Percentiles rank a stretch among this genome's conserved stretches.
Conservation (phyloP, 2,797 vertebrate species). For the Gobio occitaniae region DNA sequence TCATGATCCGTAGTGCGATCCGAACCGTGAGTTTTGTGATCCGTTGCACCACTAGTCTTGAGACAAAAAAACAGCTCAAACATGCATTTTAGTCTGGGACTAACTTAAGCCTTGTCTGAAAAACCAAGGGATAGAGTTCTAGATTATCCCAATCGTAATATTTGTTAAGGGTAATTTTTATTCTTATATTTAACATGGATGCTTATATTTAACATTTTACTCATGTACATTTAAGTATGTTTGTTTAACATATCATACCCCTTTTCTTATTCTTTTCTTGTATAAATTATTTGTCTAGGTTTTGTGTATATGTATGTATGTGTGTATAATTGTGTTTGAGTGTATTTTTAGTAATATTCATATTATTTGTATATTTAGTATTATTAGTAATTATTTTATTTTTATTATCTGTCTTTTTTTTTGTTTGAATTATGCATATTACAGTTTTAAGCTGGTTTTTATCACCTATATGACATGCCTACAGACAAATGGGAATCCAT, state of each 20-base stretch:
- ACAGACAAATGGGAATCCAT: background rate
- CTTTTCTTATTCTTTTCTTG: too few species aligned
- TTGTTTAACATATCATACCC: too few species aligned
- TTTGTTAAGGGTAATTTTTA: background rate
- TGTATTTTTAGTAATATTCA: background rate
- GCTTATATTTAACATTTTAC: background rate
- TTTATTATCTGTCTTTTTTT: background rate
- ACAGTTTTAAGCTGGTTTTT: background rate
- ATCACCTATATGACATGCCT: background rate
- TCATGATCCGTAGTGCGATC: too few species aligned
- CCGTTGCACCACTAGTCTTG: too few species aligned
- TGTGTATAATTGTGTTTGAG: too few species aligned
- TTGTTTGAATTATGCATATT: background rate
- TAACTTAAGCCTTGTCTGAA: too few species aligned
- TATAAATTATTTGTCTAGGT: too few species aligned
- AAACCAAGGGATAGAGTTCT: background rate
- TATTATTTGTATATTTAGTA: too few species aligned
- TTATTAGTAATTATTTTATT: background rate
- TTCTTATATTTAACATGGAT: background rate
- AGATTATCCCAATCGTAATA: background rate
- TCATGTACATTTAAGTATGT: background rate
- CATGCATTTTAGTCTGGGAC: too few species aligned
- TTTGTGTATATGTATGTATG: too few species aligned
- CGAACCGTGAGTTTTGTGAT: too few species aligned
- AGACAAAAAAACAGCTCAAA: too few species aligned